Percentiles rank a stretch among this genome's conserved stretches.
Conservation (phyloP, 2,113 vertebrate species). For the Lanius ludovicianus region DNA sequence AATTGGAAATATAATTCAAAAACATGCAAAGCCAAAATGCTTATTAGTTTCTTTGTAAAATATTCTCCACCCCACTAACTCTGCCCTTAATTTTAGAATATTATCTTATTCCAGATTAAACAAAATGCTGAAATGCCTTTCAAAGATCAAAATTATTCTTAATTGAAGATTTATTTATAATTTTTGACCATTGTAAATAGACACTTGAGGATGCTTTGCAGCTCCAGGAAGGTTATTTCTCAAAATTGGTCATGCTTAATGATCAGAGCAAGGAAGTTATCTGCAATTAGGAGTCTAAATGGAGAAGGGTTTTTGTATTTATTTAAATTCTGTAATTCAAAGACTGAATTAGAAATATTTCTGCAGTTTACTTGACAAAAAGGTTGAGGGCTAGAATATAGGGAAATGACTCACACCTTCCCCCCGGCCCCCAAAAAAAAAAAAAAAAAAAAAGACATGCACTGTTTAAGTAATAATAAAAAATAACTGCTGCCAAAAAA, state of each 20-base stretch:
- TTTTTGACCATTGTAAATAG: not conserved
- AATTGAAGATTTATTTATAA: not conserved
- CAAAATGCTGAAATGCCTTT: not conserved
- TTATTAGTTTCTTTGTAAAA: slow-evolving; percentile 43
- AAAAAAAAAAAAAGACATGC: not conserved
- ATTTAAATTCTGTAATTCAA: slow-evolving; percentile 8
- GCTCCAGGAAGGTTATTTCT: not conserved
- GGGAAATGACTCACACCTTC: not conserved
- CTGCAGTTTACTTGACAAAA: not conserved
- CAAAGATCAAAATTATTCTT: not conserved
- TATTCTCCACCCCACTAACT: slow-evolving; percentile 32
- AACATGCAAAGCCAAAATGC: slow-evolving; percentile 55
- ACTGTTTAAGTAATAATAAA: slow-evolving; percentile 12
- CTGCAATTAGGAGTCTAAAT: not conserved
- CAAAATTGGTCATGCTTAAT: not conserved
- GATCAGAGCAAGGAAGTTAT: slow-evolving; percentile 12
- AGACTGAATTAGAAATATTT: slow-evolving; percentile 15
- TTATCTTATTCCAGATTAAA: not conserved
- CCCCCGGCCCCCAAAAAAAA: no score
- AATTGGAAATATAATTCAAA: slow-evolving; percentile 59
- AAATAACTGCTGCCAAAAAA: not conserved
- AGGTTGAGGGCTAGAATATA: not conserved
- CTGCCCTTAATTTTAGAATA: slow-evolving; percentile 24
- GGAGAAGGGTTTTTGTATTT: not conserved
- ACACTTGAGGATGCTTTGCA: not conserved